Base-by-base conservation (phyloP, 2,113 vertebrate species). In the Aegithalos caudatus region DNA sequence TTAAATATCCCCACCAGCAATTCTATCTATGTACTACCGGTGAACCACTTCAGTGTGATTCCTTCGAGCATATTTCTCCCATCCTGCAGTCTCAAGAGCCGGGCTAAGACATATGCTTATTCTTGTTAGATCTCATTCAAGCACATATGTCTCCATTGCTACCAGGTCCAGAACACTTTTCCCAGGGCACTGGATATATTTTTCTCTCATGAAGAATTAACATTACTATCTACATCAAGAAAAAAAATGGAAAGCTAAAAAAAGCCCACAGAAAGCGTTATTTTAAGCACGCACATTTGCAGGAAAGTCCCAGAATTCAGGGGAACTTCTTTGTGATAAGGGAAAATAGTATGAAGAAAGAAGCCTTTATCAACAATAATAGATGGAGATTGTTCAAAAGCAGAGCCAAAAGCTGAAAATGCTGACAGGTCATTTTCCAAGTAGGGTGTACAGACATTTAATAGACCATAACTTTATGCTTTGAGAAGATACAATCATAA, bases 1-100 rank as follows among this genome's bases (percentile, higher is more conserved):
- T 86, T 83, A 91, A 89, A 92, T 74, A 95, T 61, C 86, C 86
- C 86, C 71, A 89, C 73, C 44, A 95, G 86, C 65, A 85, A 85
- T 85, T 66, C 76, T 84, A 22, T 48, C 67, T 38, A 15, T 57
- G 57, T 78, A 84, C 81, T 66, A 66, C 10, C 7, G 13, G 70
- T 9, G 10, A 87, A 82, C 50, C 66, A 80, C 50, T 90, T 74
- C 44, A 48, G 28, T 29, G 14, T 19, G 23, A 92, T 81, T 83
- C 76, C 72, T 95, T 86, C 12, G 3, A 92, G 65, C 13, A 0
- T n/a, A 37, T 71, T 90, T 92, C 67, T 96, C 56, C 64, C 65
- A 88, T 56, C 56, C 61, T 29, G 23, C 24, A 64, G 53, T 70
- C 84, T 81, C 77, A 76, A 71, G 37, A 81, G 86, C 53, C 65